Percentiles rank a stretch among this genome's conserved stretches.
These are phyloP conservation scores for Lordiphosa stackelbergi DNA, from an alignment of 1,140 invertebrate species.

Conservation along the genomic window DNA sequence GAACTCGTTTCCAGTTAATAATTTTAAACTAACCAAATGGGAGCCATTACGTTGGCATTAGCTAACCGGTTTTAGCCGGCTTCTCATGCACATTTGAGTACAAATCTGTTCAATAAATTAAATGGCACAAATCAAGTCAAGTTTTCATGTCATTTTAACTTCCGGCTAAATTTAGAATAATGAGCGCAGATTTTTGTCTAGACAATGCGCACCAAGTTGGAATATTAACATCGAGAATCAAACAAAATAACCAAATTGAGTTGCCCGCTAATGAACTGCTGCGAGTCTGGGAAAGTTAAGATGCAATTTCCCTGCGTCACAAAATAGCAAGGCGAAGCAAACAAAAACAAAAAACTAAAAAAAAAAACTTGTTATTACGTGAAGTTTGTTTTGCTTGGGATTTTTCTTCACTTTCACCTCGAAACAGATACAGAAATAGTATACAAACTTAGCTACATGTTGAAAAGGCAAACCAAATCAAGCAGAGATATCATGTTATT, in stretches of 20 bases:
- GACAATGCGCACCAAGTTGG: constrained; percentile 22
- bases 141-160: constrained; percentile 21
- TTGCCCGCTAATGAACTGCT: constrained; percentile 25
- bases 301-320: constrained; percentile 14
- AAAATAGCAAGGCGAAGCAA: no score
- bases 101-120: constrained; percentile 32
- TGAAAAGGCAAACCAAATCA: constrained; percentile 6
- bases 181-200: constrained; percentile 11
- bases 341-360: not conserved
- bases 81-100: constrained; percentile 19
- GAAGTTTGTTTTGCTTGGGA: constrained; percentile 50
- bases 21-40: no score
- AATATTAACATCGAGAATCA: constrained; percentile 16
- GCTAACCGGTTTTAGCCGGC: constrained; percentile 35
- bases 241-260: constrained; percentile 1
- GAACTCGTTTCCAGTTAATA: constrained; percentile 8
- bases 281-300: constrained; percentile 39
- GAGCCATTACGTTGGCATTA: constrained; percentile 21
- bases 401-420: constrained; percentile 62
- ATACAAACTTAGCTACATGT: constrained; percentile 1
- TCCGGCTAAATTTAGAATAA: constrained; percentile 9
- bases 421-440: constrained; percentile 29
- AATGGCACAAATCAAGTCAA: constrained; percentile 48
- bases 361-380: constrained; percentile 62
- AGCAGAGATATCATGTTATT: constrained; percentile 20